Percentiles rank a stretch among this genome's conserved stretches.
Conservation (phyloP, 2,888 invertebrate species). For the Clanis bilineata region DNA sequence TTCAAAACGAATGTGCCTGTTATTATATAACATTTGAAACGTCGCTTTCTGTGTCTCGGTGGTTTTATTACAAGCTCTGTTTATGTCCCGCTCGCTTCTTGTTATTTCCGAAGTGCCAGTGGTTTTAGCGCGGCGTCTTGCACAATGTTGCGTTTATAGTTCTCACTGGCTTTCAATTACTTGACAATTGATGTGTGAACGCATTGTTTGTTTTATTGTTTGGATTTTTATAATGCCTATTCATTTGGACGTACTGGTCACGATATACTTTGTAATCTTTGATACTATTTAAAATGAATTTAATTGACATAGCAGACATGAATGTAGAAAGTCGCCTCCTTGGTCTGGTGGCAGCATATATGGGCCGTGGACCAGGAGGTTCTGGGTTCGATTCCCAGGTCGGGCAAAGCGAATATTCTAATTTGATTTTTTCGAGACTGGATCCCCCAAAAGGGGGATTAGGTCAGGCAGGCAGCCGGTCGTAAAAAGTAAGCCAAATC, state of each 20-base stretch:
- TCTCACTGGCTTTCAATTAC: slow-evolving; percentile 3
- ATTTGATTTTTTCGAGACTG: no score
- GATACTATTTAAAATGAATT: no score
- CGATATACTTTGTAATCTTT: background rate
- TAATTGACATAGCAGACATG: no score
- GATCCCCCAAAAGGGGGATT: no score
- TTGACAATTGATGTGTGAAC: slow-evolving; percentile 1
- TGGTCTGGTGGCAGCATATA: no score
- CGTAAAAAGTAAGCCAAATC: no score
- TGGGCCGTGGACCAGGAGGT: no score
- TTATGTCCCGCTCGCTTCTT: slow-evolving; percentile 21
- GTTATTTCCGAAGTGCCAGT: slow-evolving; percentile 16
- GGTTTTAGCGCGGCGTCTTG: slow-evolving; percentile 1
- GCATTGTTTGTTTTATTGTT: background rate
- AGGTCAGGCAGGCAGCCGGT: no score
- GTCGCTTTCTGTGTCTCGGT: slow-evolving; percentile 23
- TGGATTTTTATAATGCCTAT: background rate
- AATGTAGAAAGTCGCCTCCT: no score
- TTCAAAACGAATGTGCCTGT: slow-evolving; percentile 23
- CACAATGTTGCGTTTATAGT: slow-evolving; percentile 9
- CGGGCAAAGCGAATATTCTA: no score
- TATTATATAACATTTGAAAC: slow-evolving; percentile 26
- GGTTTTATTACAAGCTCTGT: slow-evolving; percentile 26
- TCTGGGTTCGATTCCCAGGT: no score
- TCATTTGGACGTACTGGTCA: background rate